Percentiles rank a stretch among this genome's conserved stretches.
These are phyloP conservation scores for Manis pentadactyla DNA, from an alignment of 2,797 vertebrate genomes.

Conservation along the genomic window DNA sequence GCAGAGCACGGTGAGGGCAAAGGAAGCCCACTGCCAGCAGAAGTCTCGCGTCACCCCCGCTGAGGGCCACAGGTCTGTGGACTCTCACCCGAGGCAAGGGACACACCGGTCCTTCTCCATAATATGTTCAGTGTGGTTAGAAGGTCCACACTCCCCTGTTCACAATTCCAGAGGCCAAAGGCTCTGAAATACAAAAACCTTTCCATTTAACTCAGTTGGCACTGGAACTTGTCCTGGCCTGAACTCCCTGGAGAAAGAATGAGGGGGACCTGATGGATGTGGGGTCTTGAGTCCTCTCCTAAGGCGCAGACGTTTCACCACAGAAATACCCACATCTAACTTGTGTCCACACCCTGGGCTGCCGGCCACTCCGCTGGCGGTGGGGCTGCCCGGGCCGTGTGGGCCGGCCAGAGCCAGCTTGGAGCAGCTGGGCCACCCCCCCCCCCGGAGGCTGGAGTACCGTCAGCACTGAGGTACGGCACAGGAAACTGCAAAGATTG, in stretches of 20 bases:
- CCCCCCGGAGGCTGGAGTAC: neutral
- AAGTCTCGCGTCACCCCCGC: neutral
- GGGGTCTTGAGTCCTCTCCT: accelerated
- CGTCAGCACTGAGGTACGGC: neutral
- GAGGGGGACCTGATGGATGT: accelerated
- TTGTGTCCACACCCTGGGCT: too few relatives aligned
- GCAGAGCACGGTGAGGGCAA: neutral
- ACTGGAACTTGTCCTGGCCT: neutral
- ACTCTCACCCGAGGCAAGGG: accelerated
- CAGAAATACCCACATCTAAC: accelerated
- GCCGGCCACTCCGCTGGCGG: too few relatives aligned
- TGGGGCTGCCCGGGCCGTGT: too few relatives aligned
- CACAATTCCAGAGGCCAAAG: neutral
- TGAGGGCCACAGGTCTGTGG: accelerated
- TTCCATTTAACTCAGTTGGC: neutral
- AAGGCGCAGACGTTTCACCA: neutral
- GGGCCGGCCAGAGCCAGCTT: accelerated
- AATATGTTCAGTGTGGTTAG: neutral
- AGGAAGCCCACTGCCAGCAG: neutral
- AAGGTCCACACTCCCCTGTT: neutral
- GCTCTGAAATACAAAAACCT: neutral
- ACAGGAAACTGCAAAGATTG: neutral
- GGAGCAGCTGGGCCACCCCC: neutral
- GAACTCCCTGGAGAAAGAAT: neutral
- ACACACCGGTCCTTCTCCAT: neutral